These are phyloP conservation scores for Phthorimaea operculella DNA, from an alignment of 1,140 invertebrate species.

Conservation along the genomic window DNA sequence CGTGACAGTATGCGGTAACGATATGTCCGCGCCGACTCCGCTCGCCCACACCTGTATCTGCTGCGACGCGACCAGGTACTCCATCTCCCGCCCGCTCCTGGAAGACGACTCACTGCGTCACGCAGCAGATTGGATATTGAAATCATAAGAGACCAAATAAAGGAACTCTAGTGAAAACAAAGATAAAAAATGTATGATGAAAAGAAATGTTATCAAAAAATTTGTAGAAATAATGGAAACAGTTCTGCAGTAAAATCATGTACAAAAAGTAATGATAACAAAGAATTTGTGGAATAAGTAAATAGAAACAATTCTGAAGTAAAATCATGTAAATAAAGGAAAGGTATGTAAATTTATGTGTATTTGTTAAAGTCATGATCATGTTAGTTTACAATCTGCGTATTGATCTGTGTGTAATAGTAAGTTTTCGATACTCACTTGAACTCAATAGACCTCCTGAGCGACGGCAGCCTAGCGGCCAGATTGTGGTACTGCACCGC, in stretches of 20 bases:
- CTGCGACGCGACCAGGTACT: conserved; percentile 31
- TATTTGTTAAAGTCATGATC: too few relatives aligned
- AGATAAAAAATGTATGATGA: conserved; percentile 3
- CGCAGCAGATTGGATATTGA: background rate
- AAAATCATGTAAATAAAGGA: too few relatives aligned
- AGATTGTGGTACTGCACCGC: conserved; percentile 46
- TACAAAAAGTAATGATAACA: too few relatives aligned
- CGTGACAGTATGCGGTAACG: conserved; percentile 36
- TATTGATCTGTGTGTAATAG: too few relatives aligned
- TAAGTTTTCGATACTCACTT: conserved; percentile 31
- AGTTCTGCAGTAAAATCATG: too few relatives aligned
- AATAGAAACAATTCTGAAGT: too few relatives aligned
- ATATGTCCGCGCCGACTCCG: conserved; percentile 24
- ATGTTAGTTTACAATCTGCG: too few relatives aligned
- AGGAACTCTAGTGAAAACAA: conserved; percentile 12
- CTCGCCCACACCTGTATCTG: conserved; percentile 40
- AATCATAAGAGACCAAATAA: conserved; percentile 1
- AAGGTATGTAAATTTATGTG: too few relatives aligned
- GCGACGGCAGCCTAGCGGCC: conserved; percentile 43
- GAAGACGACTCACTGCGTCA: conserved; percentile 35
- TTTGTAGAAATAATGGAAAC: too few relatives aligned
- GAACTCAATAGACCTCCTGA: conserved; percentile 47
- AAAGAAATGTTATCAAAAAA: too few relatives aligned
- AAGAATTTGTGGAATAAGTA: too few relatives aligned
- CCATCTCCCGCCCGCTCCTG: conserved; percentile 46